Conservation (phyloP, 2,888 invertebrate genomes). For the Tiphia femorata region DNA sequence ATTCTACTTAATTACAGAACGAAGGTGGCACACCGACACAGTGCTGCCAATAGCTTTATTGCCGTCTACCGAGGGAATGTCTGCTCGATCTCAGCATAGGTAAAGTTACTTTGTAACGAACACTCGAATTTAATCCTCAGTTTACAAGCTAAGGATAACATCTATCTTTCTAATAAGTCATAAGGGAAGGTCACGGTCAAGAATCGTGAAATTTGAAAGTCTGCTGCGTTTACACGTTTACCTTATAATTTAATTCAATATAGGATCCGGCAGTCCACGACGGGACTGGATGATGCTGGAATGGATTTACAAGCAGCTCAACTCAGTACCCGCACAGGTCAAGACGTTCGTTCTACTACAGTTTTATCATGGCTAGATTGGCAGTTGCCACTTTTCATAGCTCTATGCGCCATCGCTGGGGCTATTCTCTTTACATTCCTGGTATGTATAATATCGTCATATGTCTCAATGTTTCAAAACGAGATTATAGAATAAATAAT, state of each 20-base stretch:
- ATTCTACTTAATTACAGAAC: conserved; percentile 56
- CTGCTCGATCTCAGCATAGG: conserved; percentile 65
- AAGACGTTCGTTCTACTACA: conserved; percentile 61
- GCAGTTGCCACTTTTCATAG: conserved; percentile 62
- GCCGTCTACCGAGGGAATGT: conserved; percentile 65
- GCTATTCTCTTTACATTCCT: conserved; percentile 66
- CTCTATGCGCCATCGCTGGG: conserved; percentile 63
- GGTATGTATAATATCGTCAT: conserved; percentile 47
- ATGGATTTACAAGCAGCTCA: conserved; percentile 65
- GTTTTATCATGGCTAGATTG: conserved; percentile 65
- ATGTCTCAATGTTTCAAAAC: neutral
- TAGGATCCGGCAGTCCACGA: conserved; percentile 66
- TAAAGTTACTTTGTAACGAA: too few species aligned
- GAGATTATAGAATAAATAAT: neutral
- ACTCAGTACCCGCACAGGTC: conserved; percentile 58
- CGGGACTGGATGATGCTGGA: conserved; percentile 69
- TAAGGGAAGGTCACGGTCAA: neutral
- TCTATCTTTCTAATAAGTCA: neutral
- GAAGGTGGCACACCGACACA: conserved; percentile 59
- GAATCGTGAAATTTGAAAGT: conserved; percentile 1
- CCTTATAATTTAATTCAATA: conserved; percentile 1
- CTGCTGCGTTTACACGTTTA: neutral
- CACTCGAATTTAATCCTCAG: neutral
- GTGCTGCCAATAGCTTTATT: conserved; percentile 59
- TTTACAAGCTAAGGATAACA: neutral